Evolutionary conservation across 2,113 vertebrate species (phyloP).

Genomic region (Engystomops pustulosus): DNA sequence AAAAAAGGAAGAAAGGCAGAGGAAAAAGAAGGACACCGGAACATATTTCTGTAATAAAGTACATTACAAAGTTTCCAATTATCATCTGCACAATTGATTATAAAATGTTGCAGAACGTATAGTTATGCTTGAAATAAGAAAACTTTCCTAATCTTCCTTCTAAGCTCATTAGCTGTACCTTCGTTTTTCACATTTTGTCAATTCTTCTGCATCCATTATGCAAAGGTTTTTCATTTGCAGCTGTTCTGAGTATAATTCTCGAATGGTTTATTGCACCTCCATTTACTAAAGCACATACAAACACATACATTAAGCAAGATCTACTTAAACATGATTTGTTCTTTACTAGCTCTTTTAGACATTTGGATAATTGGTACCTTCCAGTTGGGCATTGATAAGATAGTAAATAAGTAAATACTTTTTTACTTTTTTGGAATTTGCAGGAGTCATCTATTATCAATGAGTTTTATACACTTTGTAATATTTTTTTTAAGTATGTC

Average conservation of each 20-base stretch:
- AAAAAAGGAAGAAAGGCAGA: too few relatives aligned
- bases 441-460: background rate
- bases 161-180: background rate
- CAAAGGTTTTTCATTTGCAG: background rate
- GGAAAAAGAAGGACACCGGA: too few relatives aligned
- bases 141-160: background rate
- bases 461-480: background rate
- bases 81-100: too few relatives aligned
- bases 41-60: too few relatives aligned
- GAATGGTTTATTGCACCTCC: background rate
- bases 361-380: background rate
- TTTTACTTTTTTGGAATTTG: background rate
- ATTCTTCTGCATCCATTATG: background rate
- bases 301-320: background rate
- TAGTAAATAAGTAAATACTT: too few relatives aligned
- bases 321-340: background rate
- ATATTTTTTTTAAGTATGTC: background rate
- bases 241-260: background rate
- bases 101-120: too few relatives aligned
- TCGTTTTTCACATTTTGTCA: background rate
- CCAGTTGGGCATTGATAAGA: background rate
- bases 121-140: background rate
- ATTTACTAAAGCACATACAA: background rate
- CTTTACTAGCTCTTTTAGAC: background rate
- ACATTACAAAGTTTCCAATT: too few relatives aligned